Base-by-base conservation (phyloP, 1,140 invertebrate species). In the Drosophila nigrodunni region DNA sequence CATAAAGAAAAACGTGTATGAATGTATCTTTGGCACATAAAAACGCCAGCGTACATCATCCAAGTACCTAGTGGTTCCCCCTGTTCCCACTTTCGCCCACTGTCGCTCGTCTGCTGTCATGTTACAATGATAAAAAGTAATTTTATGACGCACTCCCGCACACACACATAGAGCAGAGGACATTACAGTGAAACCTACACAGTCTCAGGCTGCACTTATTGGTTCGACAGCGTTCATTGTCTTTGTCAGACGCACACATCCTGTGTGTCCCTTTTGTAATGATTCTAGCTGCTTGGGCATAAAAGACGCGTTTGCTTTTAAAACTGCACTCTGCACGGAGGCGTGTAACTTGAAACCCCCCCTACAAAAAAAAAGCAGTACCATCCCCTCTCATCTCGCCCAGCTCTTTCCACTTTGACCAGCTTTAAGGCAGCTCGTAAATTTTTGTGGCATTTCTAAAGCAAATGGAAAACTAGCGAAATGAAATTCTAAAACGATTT, bases 91-190 rank as follows among this genome's bases (percentile, higher is more conserved):
- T 4, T 30, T 5, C 25, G 4, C 3, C 25, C 3, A 30, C 25
- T 10, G 6, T 15, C 30, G 59, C 77, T 57, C 68, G 65, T 59
- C 60, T 66, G 57, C 80, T 86, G 74, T 80, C 87, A 86, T 89
- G 85, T 89, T 81, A 80, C 87, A 89, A 90, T 90, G 85, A 89
- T 90, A 89, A 89, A 89, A 89, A 89, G 85, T 89, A 89, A 89
- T 89, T 89, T 89, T 89, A 89, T 89, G 85, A 89, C 85, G 80
- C 85, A 88, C 85, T 83, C 82, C 41, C 11, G 59, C 59, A 75
- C 58, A 18, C 34, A 30, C 43, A 44, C 15, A 13, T 30, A 49
- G 10, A 3, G 9, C 44, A 49, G 10, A 3, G 9, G 39, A 60
- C 34, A 39, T 41, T 25, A 21, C 15, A 49, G 15, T 34, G 25